These are phyloP conservation scores for Drosophila arawakana DNA, from an alignment of 1,140 invertebrate genomes.

Conservation along the genomic window DNA sequence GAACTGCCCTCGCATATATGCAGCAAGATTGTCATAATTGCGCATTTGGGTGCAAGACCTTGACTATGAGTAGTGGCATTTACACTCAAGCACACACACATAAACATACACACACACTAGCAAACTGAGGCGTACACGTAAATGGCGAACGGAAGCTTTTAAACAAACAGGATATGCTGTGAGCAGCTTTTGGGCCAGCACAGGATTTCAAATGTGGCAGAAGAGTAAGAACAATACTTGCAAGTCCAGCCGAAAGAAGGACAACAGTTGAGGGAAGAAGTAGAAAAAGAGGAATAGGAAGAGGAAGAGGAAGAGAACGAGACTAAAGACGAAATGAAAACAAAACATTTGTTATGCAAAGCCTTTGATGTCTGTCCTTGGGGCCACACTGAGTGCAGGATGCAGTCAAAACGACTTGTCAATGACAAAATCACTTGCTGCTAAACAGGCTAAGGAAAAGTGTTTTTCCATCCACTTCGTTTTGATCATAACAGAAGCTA, in stretches of 20 bases:
- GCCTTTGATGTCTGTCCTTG: constrained; percentile 79
- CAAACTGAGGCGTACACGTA: constrained; percentile 13
- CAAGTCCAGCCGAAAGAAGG: constrained; percentile 54
- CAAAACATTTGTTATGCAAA: constrained; percentile 79
- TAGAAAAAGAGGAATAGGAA: no score
- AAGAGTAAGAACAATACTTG: constrained; percentile 64
- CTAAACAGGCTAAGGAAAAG: constrained; percentile 39
- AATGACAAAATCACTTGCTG: constrained; percentile 66
- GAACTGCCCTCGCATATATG: constrained; percentile 2
- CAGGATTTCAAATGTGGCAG: constrained; percentile 23
- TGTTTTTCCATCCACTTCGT: constrained; percentile 20
- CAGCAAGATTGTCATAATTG: constrained; percentile 66
- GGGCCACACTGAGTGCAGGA: constrained; percentile 47
- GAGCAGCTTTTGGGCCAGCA: constrained; percentile 64
- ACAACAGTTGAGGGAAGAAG: not conserved
- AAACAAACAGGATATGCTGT: constrained; percentile 79
- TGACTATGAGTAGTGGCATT: constrained; percentile 18
- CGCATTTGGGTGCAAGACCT: constrained; percentile 73
- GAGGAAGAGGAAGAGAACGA: not conserved
- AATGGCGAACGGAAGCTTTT: constrained; percentile 72
- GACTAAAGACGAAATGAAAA: constrained; percentile 60
- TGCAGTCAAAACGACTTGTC: constrained; percentile 50
- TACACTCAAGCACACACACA: constrained; percentile 17
- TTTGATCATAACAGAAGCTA: not conserved
- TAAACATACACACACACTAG: constrained; percentile 1